Evolutionary conservation across 1,140 invertebrate species (phyloP).

Genomic region (Heliconius eleuchia): DNA sequence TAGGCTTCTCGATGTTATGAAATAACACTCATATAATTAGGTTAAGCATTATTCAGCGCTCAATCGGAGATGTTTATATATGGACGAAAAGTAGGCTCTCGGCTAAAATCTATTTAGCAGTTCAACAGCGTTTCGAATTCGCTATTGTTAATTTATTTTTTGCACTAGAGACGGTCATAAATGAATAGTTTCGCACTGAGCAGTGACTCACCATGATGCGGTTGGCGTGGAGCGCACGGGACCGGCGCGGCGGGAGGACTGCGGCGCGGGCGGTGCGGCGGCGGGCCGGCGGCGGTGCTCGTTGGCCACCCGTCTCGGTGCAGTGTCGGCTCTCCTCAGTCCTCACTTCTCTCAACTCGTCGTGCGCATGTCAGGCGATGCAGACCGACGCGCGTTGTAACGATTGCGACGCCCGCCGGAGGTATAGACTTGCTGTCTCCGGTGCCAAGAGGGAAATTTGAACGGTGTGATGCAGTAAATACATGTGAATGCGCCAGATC

Average conservation of each 20-base stretch:
- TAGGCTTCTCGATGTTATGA: constrained; percentile 38
- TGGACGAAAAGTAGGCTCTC: neutral
- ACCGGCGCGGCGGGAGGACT: constrained; percentile 74
- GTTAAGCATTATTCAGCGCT: constrained; percentile 37
- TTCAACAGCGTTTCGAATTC: neutral
- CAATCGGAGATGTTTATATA: constrained; percentile 10
- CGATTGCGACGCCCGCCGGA: constrained; percentile 68
- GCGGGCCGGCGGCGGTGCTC: constrained; percentile 47
- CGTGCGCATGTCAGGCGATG: constrained; percentile 75
- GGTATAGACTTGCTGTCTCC: constrained; percentile 75
- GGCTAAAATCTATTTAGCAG: neutral
- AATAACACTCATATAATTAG: constrained; percentile 43
- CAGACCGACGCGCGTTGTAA: constrained; percentile 74
- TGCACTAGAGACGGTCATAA: constrained; percentile 60
- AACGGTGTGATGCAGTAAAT: constrained; percentile 67
- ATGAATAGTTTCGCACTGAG: constrained; percentile 74
- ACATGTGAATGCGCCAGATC: constrained; percentile 52
- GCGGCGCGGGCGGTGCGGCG: constrained; percentile 60
- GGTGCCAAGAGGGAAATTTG: constrained; percentile 69
- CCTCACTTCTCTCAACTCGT: constrained; percentile 46
- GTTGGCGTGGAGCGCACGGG: constrained; percentile 70
- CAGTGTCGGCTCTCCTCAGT: constrained; percentile 63
- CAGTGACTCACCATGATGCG: constrained; percentile 79
- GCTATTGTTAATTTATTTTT: constrained; percentile 9
- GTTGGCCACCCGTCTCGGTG: constrained; percentile 58